phyloP scores from a whole-genome alignment of 1,140 invertebrate genomes.

The Drosophila varians region DNA sequence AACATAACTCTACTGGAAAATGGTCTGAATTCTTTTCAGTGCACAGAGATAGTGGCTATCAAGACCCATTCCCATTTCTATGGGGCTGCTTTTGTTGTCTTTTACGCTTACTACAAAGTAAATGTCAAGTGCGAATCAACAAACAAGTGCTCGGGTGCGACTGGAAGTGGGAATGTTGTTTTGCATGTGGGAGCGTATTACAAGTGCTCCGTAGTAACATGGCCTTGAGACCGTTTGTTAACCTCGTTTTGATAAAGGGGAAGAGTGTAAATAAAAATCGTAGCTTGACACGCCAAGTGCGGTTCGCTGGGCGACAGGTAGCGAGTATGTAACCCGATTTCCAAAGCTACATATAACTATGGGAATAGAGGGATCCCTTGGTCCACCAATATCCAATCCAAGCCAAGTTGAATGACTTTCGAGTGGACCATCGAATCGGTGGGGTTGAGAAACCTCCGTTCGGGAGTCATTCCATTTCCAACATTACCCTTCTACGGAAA shows the following conservation, averaged over 20 bases:
- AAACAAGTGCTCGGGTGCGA: constrained; percentile 19
- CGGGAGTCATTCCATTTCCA: no score
- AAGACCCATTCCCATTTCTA: constrained; percentile 27
- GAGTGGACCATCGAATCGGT: no score
- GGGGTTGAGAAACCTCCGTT: no score
- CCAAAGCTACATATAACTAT: no score
- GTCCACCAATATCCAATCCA: no score
- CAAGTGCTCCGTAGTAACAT: constrained; percentile 52
- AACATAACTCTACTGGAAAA: no score
- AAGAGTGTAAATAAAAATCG: constrained; percentile 62
- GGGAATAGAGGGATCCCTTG: no score
- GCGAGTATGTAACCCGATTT: constrained; percentile 18
- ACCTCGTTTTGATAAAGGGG: constrained; percentile 73
- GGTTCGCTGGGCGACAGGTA: constrained; percentile 17
- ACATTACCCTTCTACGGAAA: constrained; percentile 2
- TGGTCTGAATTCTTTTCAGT: constrained; percentile 20
- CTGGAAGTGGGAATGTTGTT: constrained; percentile 37
- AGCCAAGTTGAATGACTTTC: no score
- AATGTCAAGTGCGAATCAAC: constrained; percentile 78
- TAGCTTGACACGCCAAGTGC: constrained; percentile 55
- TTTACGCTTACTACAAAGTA: constrained; percentile 71
- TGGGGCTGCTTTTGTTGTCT: constrained; percentile 43
- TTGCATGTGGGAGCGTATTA: constrained; percentile 33
- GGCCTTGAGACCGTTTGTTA: constrained; percentile 80
- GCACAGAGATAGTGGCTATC: constrained; percentile 24